These are phyloP conservation scores for Lates japonicus DNA, from an alignment of 2,797 vertebrate genomes.

Conservation along the genomic window DNA sequence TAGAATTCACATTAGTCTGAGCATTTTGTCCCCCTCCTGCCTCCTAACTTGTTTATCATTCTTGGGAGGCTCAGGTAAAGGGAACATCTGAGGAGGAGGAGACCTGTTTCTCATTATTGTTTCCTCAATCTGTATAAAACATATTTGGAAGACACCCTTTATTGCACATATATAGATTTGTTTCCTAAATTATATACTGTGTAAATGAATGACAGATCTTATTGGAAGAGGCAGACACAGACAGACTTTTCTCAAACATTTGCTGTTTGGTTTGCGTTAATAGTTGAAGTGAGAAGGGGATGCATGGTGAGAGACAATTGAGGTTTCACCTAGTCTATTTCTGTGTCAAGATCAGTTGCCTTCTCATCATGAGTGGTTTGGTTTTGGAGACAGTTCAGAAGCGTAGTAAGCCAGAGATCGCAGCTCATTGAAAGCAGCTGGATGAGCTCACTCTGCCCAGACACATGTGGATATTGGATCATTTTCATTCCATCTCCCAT, in stretches of 20 bases:
- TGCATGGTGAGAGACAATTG: slow-evolving; percentile 45
- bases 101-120: slow-evolving; percentile 43
- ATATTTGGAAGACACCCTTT: slow-evolving; percentile 27
- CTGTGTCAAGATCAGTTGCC: slow-evolving; percentile 63
- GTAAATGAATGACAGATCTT: slow-evolving; percentile 24
- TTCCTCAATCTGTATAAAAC: slow-evolving; percentile 38
- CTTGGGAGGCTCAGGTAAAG: slow-evolving; percentile 19
- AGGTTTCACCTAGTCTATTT: slow-evolving; percentile 57
- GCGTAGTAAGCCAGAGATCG: slow-evolving; percentile 63
- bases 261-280: slow-evolving; percentile 10
- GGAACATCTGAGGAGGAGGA: slow-evolving; percentile 33
- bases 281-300: slow-evolving; percentile 11
- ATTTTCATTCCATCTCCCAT: slow-evolving; percentile 75
- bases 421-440: slow-evolving; percentile 72
- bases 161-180: background rate
- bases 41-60: slow-evolving; percentile 45
- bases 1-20: slow-evolving; percentile 52
- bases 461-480: slow-evolving; percentile 83
- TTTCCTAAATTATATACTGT: slow-evolving; percentile 29
- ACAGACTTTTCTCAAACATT: slow-evolving; percentile 19
- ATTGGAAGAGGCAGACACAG: slow-evolving; percentile 37
- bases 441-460: slow-evolving; percentile 69
- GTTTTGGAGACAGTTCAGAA: slow-evolving; percentile 64
- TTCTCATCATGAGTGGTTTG: slow-evolving; percentile 51
- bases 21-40: slow-evolving; percentile 8